Conservation (phyloP, 2,888 invertebrate genomes). For the Operophtera brumata region DNA sequence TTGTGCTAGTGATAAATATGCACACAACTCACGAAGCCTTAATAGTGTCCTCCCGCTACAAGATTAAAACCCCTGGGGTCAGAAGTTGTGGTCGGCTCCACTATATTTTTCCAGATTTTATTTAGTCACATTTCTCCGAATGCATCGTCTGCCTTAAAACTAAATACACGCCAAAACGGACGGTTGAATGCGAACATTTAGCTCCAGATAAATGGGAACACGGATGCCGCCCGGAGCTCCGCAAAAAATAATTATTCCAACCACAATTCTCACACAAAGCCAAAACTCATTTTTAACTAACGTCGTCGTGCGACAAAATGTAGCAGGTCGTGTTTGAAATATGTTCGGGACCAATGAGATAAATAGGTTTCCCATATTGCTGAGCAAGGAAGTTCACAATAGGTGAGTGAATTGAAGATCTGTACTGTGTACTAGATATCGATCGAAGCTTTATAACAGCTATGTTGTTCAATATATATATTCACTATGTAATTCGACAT, state of each 20-base stretch:
- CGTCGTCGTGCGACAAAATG: constrained; percentile 45
- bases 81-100: background rate
- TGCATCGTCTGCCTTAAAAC: constrained; percentile 37
- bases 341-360: constrained; percentile 25
- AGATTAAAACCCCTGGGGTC: background rate
- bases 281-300: constrained; percentile 55
- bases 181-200: constrained; percentile 58
- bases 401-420: constrained; percentile 17
- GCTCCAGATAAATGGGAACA: constrained; percentile 57
- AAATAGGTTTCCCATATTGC: constrained; percentile 27
- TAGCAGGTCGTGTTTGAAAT: constrained; percentile 37
- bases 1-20: too few relatives aligned
- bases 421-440: constrained; percentile 17
- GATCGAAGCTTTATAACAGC: constrained; percentile 12
- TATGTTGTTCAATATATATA: too few relatives aligned
- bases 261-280: constrained; percentile 53
- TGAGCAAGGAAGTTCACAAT: constrained; percentile 23
- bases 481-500: too few relatives aligned
- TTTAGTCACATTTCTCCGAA: constrained; percentile 15
- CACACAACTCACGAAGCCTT: background rate
- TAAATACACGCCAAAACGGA: constrained; percentile 46
- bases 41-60: background rate
- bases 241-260: constrained; percentile 60
- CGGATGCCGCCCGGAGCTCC: constrained; percentile 44
- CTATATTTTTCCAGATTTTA: constrained; percentile 5